These are phyloP conservation scores for Hirundo rustica DNA, from an alignment of 2,797 vertebrate genomes.

Conservation along the genomic window DNA sequence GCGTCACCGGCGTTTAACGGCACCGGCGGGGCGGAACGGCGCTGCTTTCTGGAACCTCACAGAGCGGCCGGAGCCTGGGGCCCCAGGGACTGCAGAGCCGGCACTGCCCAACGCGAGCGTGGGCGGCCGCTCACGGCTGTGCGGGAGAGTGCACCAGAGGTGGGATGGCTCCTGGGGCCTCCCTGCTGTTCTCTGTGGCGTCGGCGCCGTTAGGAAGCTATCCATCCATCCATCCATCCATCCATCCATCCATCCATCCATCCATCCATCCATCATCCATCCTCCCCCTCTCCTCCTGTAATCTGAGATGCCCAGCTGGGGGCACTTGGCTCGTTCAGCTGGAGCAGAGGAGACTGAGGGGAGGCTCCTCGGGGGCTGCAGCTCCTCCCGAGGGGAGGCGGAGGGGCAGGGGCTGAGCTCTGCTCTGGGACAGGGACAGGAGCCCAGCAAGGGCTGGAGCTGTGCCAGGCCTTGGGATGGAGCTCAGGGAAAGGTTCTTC, in stretches of 20 bases:
- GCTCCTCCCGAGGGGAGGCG: background rate
- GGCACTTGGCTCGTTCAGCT: background rate
- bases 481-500: too few species aligned
- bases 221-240: too few species aligned
- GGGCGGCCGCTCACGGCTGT: background rate
- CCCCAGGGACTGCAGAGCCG: background rate
- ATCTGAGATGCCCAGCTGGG: background rate
- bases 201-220: background rate
- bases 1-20: fast-evolving
- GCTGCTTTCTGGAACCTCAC: background rate
- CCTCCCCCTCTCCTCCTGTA: background rate
- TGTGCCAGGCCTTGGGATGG: background rate
- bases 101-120: background rate
- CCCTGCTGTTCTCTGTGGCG: too few species aligned
- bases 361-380: background rate
- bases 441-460: background rate
- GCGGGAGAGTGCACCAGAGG: background rate
- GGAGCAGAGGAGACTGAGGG: background rate
- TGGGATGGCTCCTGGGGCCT: background rate
- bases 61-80: background rate
- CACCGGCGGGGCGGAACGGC: fast-evolving
- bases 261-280: too few species aligned
- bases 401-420: background rate
- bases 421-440: background rate
- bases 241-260: too few species aligned